Evolutionary conservation across 92 coral and sea anemone genomes (phyloP).

Genomic region (Parazoanthus atlanticus): DNA sequence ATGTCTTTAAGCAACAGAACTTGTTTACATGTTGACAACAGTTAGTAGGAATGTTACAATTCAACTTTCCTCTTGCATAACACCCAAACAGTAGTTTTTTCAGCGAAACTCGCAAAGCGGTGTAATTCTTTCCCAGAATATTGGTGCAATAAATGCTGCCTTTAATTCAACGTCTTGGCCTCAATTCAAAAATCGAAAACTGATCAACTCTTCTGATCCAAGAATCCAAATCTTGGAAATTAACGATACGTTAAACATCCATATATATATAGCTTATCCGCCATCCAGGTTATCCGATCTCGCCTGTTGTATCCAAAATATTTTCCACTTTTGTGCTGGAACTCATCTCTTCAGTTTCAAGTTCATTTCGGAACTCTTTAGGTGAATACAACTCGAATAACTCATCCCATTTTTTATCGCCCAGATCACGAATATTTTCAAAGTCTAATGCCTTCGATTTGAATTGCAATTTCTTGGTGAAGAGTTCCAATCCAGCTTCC

Average conservation of each 20-base stretch:
- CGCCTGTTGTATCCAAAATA: neutral
- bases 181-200: neutral
- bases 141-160: neutral
- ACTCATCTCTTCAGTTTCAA: neutral
- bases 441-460: conserved; percentile 38
- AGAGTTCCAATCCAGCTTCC: conserved; percentile 25
- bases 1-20: neutral
- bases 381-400: conserved; percentile 22
- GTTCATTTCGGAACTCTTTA: conserved; percentile 2
- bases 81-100: no score
- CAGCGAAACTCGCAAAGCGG: neutral
- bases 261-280: no score
- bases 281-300: neutral
- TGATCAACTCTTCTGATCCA: neutral
- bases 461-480: conserved; percentile 19
- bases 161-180: neutral
- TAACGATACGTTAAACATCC: neutral
- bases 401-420: conserved; percentile 29
- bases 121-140: no score
- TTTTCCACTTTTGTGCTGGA: neutral
- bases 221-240: neutral
- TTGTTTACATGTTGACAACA: neutral
- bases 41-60: neutral
- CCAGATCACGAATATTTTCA: conserved; percentile 33
- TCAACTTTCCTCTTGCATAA: neutral